A percentile compares a stretch with the other conserved stretches of the same genome.
phyloP scores from a whole-genome alignment of 2,888 invertebrate genomes.

The Dendrolimus houi region DNA sequence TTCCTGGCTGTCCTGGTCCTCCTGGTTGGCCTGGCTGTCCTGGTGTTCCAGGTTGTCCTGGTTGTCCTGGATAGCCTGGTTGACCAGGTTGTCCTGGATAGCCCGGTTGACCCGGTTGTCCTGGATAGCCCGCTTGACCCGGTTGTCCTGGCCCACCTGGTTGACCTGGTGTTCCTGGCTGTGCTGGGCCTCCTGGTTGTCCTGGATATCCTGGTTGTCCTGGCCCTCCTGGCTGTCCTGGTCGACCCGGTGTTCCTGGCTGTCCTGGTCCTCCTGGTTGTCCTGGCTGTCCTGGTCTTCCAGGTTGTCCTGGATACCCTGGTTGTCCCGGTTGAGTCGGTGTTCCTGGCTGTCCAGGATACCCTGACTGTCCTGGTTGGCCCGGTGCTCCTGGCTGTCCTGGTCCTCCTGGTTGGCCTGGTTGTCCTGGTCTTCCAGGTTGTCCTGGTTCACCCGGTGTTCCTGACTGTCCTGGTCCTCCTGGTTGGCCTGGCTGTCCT shows the following conservation, averaged over 20 bases:
- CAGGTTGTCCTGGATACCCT: slow-evolving; percentile 19
- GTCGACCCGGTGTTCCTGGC: slow-evolving; percentile 33
- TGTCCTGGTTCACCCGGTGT: slow-evolving; percentile 33
- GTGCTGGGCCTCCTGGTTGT: slow-evolving; percentile 25
- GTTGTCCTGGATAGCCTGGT: slow-evolving; percentile 10
- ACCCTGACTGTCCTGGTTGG: background rate
- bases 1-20: slow-evolving; percentile 19
- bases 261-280: slow-evolving; percentile 27
- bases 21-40: slow-evolving; percentile 16
- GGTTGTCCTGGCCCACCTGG: slow-evolving; percentile 29
- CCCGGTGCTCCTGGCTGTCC: slow-evolving; percentile 9
- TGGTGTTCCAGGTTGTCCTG: slow-evolving; percentile 14
- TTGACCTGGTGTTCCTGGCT: slow-evolving; percentile 17
- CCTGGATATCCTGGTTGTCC: slow-evolving; percentile 37
- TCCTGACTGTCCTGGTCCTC: slow-evolving; percentile 40
- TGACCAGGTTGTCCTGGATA: slow-evolving; percentile 19
- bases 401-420: slow-evolving; percentile 21
- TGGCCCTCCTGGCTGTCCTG: slow-evolving; percentile 22
- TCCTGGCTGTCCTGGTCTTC: slow-evolving; percentile 20
- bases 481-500: slow-evolving; percentile 17
- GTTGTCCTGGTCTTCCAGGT: slow-evolving; percentile 14
- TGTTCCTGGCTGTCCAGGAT: too few species aligned
- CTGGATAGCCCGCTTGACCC: slow-evolving; percentile 22
- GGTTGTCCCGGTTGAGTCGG: slow-evolving; percentile 13
- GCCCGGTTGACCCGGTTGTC: slow-evolving; percentile 14